These are phyloP conservation scores for Rugalucina vietnamica DNA, from an alignment of 2,888 invertebrate species.

Conservation along the genomic window DNA sequence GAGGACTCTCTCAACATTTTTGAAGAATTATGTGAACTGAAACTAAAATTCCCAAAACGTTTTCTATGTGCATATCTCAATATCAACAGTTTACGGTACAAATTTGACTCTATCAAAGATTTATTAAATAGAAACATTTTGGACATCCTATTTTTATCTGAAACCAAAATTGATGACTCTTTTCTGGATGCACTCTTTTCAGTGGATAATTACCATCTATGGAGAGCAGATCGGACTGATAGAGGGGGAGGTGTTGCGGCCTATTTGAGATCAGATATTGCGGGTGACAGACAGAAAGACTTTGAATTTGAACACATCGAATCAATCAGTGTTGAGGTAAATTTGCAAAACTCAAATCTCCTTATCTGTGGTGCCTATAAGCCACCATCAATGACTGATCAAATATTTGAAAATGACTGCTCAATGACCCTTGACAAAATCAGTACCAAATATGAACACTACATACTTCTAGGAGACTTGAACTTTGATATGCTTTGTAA, in stretches of 20 bases:
- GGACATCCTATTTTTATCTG: neutral
- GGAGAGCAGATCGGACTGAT: neutral
- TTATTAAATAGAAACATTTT: neutral
- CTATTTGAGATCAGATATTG: neutral
- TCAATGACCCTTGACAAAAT: neutral
- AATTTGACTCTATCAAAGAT: neutral
- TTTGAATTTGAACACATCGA: slow-evolving; percentile 13
- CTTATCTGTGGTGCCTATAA: neutral
- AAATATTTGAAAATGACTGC: neutral
- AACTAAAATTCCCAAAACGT: neutral
- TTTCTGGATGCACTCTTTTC: neutral
- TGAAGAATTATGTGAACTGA: neutral
- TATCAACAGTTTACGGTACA: neutral
- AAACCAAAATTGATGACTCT: slow-evolving; percentile 16
- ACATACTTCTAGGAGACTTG: neutral
- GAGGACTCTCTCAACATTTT: too few species aligned
- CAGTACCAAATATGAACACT: neutral
- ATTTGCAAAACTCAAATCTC: neutral
- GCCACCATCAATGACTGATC: neutral
- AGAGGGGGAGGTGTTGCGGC: neutral
- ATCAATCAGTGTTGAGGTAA: slow-evolving; percentile 1
- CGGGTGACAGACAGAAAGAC: neutral
- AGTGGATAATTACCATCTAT: neutral
- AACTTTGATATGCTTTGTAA: neutral
- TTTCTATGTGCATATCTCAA: neutral